Conservation (phyloP, 2,797 vertebrate genomes). For the Acropternis orthonyx region DNA sequence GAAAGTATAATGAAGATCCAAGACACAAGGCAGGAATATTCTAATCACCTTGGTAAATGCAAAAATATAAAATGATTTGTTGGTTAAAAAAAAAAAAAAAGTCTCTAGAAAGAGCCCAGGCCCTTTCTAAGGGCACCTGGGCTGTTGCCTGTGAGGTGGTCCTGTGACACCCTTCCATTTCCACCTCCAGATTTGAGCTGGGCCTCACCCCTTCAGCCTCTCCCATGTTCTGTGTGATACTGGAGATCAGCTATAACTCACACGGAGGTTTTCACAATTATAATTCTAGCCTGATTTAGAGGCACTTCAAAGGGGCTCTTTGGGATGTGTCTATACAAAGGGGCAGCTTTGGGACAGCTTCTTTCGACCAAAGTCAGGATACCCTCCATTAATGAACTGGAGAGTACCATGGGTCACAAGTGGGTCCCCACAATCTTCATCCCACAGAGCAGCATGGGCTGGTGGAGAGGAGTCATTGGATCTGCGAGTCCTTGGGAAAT, state of each 20-base stretch:
- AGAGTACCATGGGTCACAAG: not conserved
- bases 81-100: not conserved
- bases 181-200: not conserved
- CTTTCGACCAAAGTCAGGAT: not conserved
- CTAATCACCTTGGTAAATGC: not conserved
- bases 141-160: not conserved
- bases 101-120: not conserved
- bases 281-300: not conserved
- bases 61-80: not conserved
- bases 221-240: accelerated
- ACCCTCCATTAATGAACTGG: accelerated
- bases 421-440: not conserved
- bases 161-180: not conserved
- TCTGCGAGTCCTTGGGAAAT: not conserved
- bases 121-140: not conserved
- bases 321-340: not conserved
- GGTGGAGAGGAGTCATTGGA: not conserved
- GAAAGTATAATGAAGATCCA: not conserved
- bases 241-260: not conserved
- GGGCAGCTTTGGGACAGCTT: not conserved
- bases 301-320: not conserved
- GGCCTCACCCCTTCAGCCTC: not conserved
- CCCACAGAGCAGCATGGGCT: not conserved
- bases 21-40: not conserved
- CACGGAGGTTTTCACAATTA: not conserved